A percentile compares a stretch with the other conserved stretches of the same genome.
These are phyloP conservation scores for Tachycineta bicolor DNA, from an alignment of 2,113 vertebrate species.

Conservation along the genomic window DNA sequence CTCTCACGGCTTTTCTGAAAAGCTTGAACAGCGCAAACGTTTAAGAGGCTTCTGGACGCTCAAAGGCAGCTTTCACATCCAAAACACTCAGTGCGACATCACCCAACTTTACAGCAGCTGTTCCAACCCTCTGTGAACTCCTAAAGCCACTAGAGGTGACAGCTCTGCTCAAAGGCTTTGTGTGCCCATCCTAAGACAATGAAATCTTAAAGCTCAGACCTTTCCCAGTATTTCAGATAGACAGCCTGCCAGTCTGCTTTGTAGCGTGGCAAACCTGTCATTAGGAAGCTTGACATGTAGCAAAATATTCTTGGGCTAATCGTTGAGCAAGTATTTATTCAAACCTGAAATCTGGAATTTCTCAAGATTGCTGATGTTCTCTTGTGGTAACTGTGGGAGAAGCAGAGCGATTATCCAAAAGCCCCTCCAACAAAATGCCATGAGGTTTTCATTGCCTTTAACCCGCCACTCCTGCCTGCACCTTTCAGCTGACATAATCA, in stretches of 20 bases:
- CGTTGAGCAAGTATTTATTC: background rate
- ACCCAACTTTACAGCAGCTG: background rate
- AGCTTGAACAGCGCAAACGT: background rate
- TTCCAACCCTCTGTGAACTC: background rate
- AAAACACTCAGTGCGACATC: background rate
- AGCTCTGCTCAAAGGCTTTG: background rate
- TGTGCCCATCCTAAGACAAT: background rate
- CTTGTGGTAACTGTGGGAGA: background rate
- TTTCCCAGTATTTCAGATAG: background rate
- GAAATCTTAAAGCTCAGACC: background rate
- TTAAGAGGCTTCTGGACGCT: background rate
- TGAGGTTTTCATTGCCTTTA: background rate
- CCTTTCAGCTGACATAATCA: background rate
- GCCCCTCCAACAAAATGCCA: rapidly evolving
- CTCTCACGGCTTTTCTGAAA: background rate
- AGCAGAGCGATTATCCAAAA: background rate
- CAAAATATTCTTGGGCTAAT: background rate
- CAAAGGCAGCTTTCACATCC: background rate
- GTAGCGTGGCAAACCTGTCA: background rate
- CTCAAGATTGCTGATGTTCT: background rate
- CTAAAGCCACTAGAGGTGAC: background rate
- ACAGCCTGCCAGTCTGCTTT: background rate
- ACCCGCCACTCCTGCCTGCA: background rate
- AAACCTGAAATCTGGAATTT: background rate
- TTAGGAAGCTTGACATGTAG: background rate